Percentiles rank a stretch among this genome's conserved stretches.
Conservation (phyloP, 37 sponge, comb jelly and placozoan genomes). For the Geodia barretti region DNA sequence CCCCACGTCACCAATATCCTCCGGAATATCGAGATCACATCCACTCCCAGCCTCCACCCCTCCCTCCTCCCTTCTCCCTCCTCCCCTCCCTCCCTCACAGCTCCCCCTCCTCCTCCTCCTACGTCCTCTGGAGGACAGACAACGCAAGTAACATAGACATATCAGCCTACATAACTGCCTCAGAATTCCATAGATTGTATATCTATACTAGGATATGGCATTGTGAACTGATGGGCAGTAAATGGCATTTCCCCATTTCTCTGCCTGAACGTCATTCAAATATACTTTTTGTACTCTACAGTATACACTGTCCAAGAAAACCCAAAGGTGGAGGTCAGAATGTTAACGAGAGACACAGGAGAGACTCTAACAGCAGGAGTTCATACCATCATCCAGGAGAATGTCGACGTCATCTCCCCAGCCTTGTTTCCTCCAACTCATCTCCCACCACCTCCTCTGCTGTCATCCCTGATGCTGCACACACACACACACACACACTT, state of each 20-base stretch:
- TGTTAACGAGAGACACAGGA: background rate
- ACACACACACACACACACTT: background rate
- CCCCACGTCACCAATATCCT: constrained; percentile 78
- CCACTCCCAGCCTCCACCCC: constrained; percentile 86
- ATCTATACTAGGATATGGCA: too few species aligned
- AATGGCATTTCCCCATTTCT: too few species aligned
- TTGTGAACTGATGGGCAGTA: too few species aligned
- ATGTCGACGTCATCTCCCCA: constrained; percentile 96
- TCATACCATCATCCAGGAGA: constrained; percentile 83
- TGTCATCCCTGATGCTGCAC: constrained; percentile 12
- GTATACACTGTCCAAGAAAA: too few species aligned
- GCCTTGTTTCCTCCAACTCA: constrained; percentile 67
- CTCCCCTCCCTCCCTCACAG: background rate
- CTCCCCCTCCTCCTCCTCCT: background rate
- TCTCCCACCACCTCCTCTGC: constrained; percentile 55
- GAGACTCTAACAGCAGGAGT: background rate
- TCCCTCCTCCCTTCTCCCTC: constrained; percentile 39
- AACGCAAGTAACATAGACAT: too few species aligned
- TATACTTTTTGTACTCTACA: background rate
- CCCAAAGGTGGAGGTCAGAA: too few species aligned
- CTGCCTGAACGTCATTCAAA: too few species aligned
- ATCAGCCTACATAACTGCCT: too few species aligned
- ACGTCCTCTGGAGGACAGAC: constrained; percentile 8
- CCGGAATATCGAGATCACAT: constrained; percentile 94
- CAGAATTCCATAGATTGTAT: too few species aligned